These are phyloP conservation scores for Crotalus horridus DNA, from an alignment of 2,113 vertebrate species.

Conservation along the genomic window DNA sequence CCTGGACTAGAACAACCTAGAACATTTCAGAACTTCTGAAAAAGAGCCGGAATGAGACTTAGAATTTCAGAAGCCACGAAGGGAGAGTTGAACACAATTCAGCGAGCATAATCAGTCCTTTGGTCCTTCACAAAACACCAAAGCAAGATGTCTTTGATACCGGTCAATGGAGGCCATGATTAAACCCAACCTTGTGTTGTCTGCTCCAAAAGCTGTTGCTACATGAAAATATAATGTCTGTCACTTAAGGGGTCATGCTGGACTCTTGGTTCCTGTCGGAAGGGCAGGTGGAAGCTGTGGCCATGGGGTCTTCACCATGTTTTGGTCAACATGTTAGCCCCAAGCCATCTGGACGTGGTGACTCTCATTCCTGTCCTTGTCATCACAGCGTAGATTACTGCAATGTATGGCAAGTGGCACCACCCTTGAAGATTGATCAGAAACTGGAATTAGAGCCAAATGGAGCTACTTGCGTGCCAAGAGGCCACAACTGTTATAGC, in stretches of 20 bases:
- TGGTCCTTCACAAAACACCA: background rate
- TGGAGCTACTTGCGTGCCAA: background rate
- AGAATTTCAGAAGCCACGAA: background rate
- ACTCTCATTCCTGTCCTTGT: background rate
- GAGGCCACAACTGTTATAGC: background rate
- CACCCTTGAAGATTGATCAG: background rate
- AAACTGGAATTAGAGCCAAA: background rate
- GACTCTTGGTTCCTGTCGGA: background rate
- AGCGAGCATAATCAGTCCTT: background rate
- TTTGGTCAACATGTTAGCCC: background rate
- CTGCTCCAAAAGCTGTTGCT: background rate
- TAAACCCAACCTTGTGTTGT: background rate
- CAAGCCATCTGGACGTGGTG: background rate
- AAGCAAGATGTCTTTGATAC: background rate
- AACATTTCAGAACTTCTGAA: background rate
- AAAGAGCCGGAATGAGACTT: background rate
- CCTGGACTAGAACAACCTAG: background rate
- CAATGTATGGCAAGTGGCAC: background rate
- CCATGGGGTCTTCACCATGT: background rate
- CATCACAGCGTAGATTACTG: background rate
- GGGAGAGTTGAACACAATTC: too few relatives aligned
- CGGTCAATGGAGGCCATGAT: background rate
- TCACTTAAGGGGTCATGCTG: background rate
- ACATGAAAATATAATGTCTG: background rate
- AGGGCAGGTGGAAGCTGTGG: background rate